phyloP scores from a whole-genome alignment of 2,888 invertebrate genomes.

The Seira sanloemensis region DNA sequence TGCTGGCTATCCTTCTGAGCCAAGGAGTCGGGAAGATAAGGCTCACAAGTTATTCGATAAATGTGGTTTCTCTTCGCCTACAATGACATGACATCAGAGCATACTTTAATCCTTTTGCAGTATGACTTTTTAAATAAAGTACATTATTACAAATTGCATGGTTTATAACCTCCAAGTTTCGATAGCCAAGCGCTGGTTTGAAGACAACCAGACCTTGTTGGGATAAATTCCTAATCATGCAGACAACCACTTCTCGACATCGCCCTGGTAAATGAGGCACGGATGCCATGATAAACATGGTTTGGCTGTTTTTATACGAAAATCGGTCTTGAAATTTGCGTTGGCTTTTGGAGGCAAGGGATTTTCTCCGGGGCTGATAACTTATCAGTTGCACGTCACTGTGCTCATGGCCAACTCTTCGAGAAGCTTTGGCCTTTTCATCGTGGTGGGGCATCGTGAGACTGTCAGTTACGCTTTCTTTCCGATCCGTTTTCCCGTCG shows the following conservation, averaged over 20 bases:
- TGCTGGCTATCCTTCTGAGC: no score
- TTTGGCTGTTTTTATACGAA: constrained; percentile 14
- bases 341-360: neutral
- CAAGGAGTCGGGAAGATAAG: neutral
- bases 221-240: constrained; percentile 41
- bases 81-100: neutral
- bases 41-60: constrained; percentile 61
- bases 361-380: no score
- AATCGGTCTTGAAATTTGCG: constrained; percentile 19
- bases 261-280: constrained; percentile 50
- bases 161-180: constrained; percentile 52
- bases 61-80: constrained; percentile 52
- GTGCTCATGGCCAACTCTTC: constrained; percentile 10
- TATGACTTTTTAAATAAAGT: neutral
- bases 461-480: neutral
- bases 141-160: neutral
- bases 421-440: neutral
- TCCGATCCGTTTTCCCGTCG: neutral
- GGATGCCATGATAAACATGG: constrained; percentile 62
- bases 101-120: no score
- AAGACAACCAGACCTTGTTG: constrained; percentile 32
- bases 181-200: constrained; percentile 57
- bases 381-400: neutral
- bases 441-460: neutral
- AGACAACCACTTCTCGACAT: constrained; percentile 45